Base-by-base conservation (phyloP, 2,113 vertebrate species). In the Sapayoa aenigma region DNA sequence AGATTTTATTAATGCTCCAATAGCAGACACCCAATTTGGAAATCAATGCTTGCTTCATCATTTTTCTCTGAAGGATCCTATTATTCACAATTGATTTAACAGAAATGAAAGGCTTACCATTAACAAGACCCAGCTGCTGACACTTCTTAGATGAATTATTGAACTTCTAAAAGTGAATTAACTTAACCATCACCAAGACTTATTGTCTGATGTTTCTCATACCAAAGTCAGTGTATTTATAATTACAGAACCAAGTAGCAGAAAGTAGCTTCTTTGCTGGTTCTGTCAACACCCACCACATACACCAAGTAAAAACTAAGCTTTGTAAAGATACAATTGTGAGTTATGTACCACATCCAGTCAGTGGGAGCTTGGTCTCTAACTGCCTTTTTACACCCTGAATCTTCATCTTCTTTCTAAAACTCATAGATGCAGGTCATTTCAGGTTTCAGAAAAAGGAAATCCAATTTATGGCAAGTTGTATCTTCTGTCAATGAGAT, bases 31-130 rank as follows among this genome's bases (percentile, higher is more conserved):
- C 95, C 98, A 97, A 96, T 98, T 97, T 98, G 96, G 97, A 97
- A 98, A 98, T 98, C 98, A 97, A 99, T 98, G 97, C 96, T 97
- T 98, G 96, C 97, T 98, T 98, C 98, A 98, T 98, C 98, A 98
- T 97, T 97, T 97, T 97, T 98, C 98, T 97, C 97, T 84, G 91
- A 97, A 98, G 98, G 97, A 97, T 98, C 97, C 97, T 98, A 98
- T 98, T 98, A 98, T 98, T 98, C 96, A 98, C 97, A 98, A 98
- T 98, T 98, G 98, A 99, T 98, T 98, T 98, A 98, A 97, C 96
- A 97, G 96, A 98, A 98, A 98, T 97, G 98, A 98, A 98, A 98
- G 98, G 96, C 97, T 98, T 98, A 97, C 98, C 97, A 98, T 98
- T 97, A 98, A 98, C 97, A 97, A 96, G 95, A 96, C 94, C 96